Evolutionary conservation across 2,888 invertebrate genomes (phyloP).

Genomic region (Ormia ochracea): DNA sequence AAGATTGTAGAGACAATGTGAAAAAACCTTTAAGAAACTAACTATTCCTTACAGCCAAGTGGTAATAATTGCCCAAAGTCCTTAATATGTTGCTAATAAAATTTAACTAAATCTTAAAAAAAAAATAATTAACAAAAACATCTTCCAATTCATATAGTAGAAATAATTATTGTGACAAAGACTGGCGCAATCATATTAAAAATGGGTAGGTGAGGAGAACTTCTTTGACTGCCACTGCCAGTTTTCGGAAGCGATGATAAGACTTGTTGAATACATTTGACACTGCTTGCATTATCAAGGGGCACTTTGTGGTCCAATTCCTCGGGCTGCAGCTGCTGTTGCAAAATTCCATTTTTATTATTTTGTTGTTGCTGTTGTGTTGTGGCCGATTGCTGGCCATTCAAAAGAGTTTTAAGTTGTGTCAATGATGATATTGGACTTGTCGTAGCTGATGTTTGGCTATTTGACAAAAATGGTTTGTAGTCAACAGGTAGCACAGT

Average conservation of each 20-base stretch:
- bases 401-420: slow-evolving; percentile 64
- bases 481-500: slow-evolving; percentile 65
- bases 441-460: slow-evolving; percentile 35
- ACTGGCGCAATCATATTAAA: slow-evolving; percentile 28
- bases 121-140: neutral
- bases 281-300: slow-evolving; percentile 1
- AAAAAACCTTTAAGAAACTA: too few relatives aligned
- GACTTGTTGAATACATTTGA: slow-evolving; percentile 43
- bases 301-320: slow-evolving; percentile 38
- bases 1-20: too few relatives aligned
- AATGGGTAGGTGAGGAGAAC: slow-evolving; percentile 8
- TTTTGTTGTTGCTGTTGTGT: neutral
- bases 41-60: too few relatives aligned
- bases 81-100: neutral
- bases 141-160: slow-evolving; percentile 9
- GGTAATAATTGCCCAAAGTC: too few relatives aligned
- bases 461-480: slow-evolving; percentile 65
- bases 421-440: slow-evolving; percentile 59
- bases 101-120: neutral
- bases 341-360: neutral
- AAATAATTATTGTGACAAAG: slow-evolving; percentile 12
- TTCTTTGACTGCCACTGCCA: neutral
- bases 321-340: slow-evolving; percentile 14
- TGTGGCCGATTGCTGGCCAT: slow-evolving; percentile 4
- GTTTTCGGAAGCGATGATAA: neutral